Conservation (phyloP, 2,113 vertebrate genomes). For the Strigops habroptila region DNA sequence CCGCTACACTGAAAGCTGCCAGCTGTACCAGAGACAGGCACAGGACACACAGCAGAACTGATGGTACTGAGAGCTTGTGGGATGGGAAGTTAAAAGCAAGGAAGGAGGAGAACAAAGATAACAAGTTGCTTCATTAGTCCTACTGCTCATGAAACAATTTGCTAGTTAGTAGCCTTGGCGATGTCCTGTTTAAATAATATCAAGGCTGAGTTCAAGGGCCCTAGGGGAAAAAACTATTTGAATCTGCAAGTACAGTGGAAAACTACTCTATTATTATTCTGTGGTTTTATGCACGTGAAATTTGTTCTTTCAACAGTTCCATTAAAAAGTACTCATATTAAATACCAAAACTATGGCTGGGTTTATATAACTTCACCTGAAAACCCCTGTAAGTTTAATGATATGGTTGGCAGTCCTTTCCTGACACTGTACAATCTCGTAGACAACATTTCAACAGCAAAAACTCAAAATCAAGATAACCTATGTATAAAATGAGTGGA, state of each 20-base stretch:
- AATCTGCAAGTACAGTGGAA: slow-evolving; percentile 45
- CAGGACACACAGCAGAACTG: rapidly evolving
- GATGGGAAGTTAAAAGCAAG: background rate
- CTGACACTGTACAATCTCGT: background rate
- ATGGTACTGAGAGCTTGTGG: background rate
- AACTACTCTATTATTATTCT: slow-evolving; percentile 37
- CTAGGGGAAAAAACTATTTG: slow-evolving; percentile 30
- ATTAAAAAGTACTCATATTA: slow-evolving; percentile 37
- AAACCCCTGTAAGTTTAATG: slow-evolving; percentile 14
- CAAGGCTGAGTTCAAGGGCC: slow-evolving; percentile 20
- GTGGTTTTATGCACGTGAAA: slow-evolving; percentile 33
- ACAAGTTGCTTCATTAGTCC: background rate
- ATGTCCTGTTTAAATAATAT: slow-evolving; percentile 48
- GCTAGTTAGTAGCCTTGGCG: background rate
- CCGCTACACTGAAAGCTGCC: background rate
- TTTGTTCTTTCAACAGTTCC: slow-evolving; percentile 46
- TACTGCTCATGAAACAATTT: background rate
- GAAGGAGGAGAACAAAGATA: background rate
- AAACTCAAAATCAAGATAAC: background rate
- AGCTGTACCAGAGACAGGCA: background rate
- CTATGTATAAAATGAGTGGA: background rate
- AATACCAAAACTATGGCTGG: background rate
- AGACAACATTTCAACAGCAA: background rate
- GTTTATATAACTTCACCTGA: slow-evolving; percentile 32
- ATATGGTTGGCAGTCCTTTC: background rate